Conservation (phyloP, 2,888 invertebrate species). For the Oligia fasciuncula region DNA sequence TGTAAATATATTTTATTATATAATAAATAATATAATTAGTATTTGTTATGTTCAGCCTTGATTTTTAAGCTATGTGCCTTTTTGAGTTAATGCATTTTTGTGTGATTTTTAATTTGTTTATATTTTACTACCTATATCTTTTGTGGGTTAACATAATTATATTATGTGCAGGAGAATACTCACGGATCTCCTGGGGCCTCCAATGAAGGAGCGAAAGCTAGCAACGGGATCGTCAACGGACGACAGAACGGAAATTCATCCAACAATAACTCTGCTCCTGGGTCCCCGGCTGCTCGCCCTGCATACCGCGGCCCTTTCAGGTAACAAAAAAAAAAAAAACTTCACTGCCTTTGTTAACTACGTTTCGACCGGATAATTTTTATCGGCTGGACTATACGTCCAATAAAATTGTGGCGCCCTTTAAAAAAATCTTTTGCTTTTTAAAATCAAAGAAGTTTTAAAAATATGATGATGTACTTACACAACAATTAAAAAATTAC, state of each 20-base stretch:
- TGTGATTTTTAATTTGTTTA: not conserved
- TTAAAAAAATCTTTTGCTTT: not conserved
- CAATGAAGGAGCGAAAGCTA: constrained; percentile 68
- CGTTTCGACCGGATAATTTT: not conserved
- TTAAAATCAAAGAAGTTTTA: not conserved
- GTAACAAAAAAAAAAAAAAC: constrained; percentile 62
- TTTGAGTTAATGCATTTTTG: constrained; percentile 2
- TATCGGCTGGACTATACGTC: not conserved
- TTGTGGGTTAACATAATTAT: not conserved
- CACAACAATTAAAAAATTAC: not conserved
- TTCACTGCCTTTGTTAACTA: not conserved
- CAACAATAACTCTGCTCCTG: constrained; percentile 72
- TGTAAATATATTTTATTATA: not conserved
- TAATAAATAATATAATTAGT: not conserved
- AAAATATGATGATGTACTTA: no score
- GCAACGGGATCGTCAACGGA: constrained; percentile 54
- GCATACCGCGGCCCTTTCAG: constrained; percentile 83
- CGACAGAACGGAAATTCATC: constrained; percentile 69
- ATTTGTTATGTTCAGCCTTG: not conserved
- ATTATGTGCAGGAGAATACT: constrained; percentile 67
- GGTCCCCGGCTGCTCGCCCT: constrained; percentile 73
- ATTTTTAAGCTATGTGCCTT: constrained; percentile 6
- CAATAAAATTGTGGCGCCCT: not conserved
- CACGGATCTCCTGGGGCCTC: constrained; percentile 71
- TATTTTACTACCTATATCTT: no score